Evolutionary conservation across 2,113 vertebrate species (phyloP), one percentile per base, ranked within the genome.

Genomic region (Clarias batrachus): DNA sequence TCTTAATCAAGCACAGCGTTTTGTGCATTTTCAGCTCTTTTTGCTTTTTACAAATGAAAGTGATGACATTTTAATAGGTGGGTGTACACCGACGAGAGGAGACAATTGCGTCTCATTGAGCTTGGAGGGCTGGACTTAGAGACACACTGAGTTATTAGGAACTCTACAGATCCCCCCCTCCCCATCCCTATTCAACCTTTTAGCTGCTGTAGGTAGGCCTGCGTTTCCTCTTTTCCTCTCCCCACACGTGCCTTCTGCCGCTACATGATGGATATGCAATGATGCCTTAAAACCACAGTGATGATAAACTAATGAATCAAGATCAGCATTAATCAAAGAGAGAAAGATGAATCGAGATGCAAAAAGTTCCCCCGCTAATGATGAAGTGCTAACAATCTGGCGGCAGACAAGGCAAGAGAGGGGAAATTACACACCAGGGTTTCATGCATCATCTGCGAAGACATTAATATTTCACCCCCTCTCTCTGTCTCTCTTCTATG

Each of bases 401-500:
- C 95, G 95, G 96, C 93, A 96, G 97, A 97, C 97, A 97, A 96
- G 97, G 95, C 96, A 94, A 96, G 96, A 95, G 96, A 96, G 92
- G 96, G 96, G 95, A 94, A 97, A 98, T 98, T 97, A 97, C 97
- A 96, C 96, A 97, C 96, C 90, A 79, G 95, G 96, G 95, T 96
- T 98, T 98, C 97, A 99, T 99, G 97, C 97, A 99, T 99, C 98
- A 99, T 99, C 97, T 97, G 93, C 93, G 96, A 97, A 96, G 96
- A 97, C 97, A 99, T 99, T 98, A 97, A 98, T 97, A 97, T 97
- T 96, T 96, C 80, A 87, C 70, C 83, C 79, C 37, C 83, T 82
- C 83, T 73, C 70, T 70, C 82, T 81, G 78, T 37, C 83, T 82
- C 82, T 85, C 86, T 68, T 60, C 78, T 57, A 86, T 88, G 86